phyloP scores from a whole-genome alignment of 2,113 vertebrate species.

The Labrus mixtus region DNA sequence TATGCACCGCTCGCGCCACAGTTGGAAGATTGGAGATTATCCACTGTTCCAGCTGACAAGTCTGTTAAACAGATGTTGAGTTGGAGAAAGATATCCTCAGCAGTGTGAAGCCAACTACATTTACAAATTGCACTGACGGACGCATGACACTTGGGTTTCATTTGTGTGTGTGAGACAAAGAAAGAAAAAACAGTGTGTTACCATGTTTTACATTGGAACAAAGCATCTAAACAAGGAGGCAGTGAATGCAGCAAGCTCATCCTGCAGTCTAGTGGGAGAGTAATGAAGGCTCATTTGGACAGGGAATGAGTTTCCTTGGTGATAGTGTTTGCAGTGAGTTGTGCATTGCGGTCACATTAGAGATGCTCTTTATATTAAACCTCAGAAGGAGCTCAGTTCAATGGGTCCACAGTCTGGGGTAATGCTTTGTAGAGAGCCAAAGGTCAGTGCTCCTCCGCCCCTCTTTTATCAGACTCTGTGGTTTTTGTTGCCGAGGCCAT shows the following conservation, averaged over 20 bases:
- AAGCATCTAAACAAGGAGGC: slow-evolving; percentile 56
- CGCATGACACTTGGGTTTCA: slow-evolving; percentile 57
- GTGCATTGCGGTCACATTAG: slow-evolving; percentile 66
- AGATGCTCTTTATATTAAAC: slow-evolving; percentile 73
- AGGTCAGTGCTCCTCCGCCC: slow-evolving; percentile 73
- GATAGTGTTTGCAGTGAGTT: slow-evolving; percentile 63
- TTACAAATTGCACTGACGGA: slow-evolving; percentile 57
- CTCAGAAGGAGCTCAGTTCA: slow-evolving; percentile 69
- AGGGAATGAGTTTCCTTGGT: slow-evolving; percentile 72
- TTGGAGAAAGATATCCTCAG: slow-evolving; percentile 64
- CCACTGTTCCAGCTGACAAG: slow-evolving; percentile 66
- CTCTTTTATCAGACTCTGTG: slow-evolving; percentile 51
- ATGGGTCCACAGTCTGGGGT: slow-evolving; percentile 62
- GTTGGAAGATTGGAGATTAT: slow-evolving; percentile 70
- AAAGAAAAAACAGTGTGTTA: slow-evolving; percentile 31
- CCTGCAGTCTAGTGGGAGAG: slow-evolving; percentile 39
- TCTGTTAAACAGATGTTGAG: slow-evolving; percentile 79
- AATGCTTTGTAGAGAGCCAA: slow-evolving; percentile 70
- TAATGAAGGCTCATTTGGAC: slow-evolving; percentile 61
- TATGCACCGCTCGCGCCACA: slow-evolving; percentile 60
- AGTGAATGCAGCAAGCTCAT: slow-evolving; percentile 42
- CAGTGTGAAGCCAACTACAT: slow-evolving; percentile 58
- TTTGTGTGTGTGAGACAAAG: slow-evolving; percentile 38
- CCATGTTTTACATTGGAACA: slow-evolving; percentile 67
- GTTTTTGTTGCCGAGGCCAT: slow-evolving; percentile 53